Percentiles rank a stretch among this genome's conserved stretches.
Conservation (phyloP, 2,888 invertebrate species). For the Dichetophora obliterata region DNA sequence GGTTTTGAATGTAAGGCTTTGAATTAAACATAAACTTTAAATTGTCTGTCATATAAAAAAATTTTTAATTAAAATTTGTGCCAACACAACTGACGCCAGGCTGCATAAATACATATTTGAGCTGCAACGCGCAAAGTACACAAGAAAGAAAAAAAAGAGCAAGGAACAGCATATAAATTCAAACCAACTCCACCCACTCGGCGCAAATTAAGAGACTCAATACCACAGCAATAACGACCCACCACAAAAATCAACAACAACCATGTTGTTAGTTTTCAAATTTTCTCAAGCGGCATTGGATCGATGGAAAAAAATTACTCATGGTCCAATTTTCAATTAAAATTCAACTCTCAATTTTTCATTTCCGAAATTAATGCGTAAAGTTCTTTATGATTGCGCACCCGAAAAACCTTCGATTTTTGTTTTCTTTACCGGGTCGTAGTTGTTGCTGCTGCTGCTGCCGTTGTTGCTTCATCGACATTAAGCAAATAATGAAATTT, state of each 20-base stretch:
- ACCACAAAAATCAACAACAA: conserved; percentile 13
- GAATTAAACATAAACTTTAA: too few species aligned
- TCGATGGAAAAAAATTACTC: conserved; percentile 52
- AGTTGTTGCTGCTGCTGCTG: conserved; percentile 40
- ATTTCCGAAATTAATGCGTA: conserved; percentile 50
- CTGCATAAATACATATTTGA: too few species aligned
- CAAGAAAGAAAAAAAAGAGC: too few species aligned
- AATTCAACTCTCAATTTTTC: conserved; percentile 56
- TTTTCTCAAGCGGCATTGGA: conserved; percentile 35
- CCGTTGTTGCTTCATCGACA: conserved; percentile 38
- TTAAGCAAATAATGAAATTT: conserved; percentile 60
- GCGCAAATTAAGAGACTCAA: neutral
- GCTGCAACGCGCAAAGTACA: too few species aligned
- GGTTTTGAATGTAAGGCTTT: too few species aligned
- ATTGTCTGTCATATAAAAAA: too few species aligned
- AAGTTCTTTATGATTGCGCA: conserved; percentile 34
- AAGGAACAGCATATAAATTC: conserved; percentile 39
- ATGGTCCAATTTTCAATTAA: conserved; percentile 57
- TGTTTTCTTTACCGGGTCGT: conserved; percentile 31
- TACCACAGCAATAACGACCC: neutral
- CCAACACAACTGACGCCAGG: too few species aligned
- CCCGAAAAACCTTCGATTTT: conserved; percentile 1
- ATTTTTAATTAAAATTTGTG: too few species aligned
- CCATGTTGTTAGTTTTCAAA: conserved; percentile 30
- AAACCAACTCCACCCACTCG: conserved; percentile 52